Evolutionary conservation across 2,888 invertebrate species (phyloP).

Genomic region (Cheilosia scutellata): DNA sequence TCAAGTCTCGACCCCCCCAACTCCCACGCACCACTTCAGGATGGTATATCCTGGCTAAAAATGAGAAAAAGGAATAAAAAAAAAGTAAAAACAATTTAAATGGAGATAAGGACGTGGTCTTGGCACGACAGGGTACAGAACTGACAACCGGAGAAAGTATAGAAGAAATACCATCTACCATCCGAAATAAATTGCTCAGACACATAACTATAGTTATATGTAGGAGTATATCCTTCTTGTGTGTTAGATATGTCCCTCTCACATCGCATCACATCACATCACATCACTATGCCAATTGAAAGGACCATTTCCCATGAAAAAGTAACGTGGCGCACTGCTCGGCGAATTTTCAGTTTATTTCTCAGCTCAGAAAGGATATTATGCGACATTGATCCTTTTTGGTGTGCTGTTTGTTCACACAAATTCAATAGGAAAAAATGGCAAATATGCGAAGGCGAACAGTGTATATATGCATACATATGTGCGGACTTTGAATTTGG

Average conservation of each 20-base stretch:
- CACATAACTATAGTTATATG: conserved; percentile 3
- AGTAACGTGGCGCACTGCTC: conserved; percentile 20
- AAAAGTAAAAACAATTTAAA: conserved; percentile 65
- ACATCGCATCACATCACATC: conserved; percentile 58
- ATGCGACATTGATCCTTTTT: conserved; percentile 71
- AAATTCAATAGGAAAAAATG: neutral
- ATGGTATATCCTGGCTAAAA: conserved; percentile 32
- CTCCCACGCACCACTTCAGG: conserved; percentile 24
- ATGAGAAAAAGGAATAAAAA: conserved; percentile 4
- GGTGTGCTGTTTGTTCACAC: neutral
- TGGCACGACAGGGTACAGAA: neutral
- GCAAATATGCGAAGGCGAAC: neutral
- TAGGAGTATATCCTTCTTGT: neutral
- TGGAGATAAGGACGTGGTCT: conserved; percentile 62
- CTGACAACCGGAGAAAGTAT: conserved; percentile 15
- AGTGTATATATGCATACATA: neutral
- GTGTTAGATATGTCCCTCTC: neutral
- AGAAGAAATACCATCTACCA: neutral
- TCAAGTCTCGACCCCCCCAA: neutral
- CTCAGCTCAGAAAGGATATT: conserved; percentile 58
- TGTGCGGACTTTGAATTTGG: conserved; percentile 13
- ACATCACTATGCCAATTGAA: conserved; percentile 54
- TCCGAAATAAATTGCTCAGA: conserved; percentile 42
- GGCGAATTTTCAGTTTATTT: conserved; percentile 60
- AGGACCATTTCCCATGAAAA: conserved; percentile 42